Conservation (phyloP, 1,140 invertebrate species). For the Orius insidiosus region DNA sequence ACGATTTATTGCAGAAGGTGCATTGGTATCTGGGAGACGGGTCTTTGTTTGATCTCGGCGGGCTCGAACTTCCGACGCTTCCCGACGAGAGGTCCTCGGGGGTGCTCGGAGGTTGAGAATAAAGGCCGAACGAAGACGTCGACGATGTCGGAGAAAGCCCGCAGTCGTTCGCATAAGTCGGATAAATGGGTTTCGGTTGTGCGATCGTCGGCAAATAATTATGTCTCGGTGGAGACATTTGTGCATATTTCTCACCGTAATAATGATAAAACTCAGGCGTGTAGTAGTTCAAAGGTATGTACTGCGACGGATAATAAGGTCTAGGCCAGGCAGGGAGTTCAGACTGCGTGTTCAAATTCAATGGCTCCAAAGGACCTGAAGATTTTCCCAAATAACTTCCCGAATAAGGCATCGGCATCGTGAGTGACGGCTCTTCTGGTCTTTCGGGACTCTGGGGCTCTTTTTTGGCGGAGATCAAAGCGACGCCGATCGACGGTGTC, state of each 20-base stretch:
- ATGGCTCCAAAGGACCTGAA: conserved; percentile 30
- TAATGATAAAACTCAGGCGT: conserved; percentile 19
- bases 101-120: conserved; percentile 27
- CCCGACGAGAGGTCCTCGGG: conserved; percentile 31
- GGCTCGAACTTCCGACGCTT: conserved; percentile 25
- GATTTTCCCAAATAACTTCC: conserved; percentile 25
- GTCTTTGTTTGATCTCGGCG: conserved; percentile 19
- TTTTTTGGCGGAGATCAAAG: conserved; percentile 16
- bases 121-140: conserved; percentile 24
- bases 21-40: conserved; percentile 65
- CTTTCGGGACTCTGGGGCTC: background rate
- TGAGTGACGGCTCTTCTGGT: background rate
- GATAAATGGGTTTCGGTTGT: conserved; percentile 28
- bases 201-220: conserved; percentile 19
- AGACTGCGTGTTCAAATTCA: conserved; percentile 33
- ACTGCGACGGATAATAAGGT: conserved; percentile 27
- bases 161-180: conserved; percentile 25
- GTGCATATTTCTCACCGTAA: conserved; percentile 17
- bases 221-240: conserved; percentile 20
- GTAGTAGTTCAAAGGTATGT: conserved; percentile 24
- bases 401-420: too few relatives aligned
- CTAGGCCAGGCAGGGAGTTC: conserved; percentile 24
- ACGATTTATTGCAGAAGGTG: conserved; percentile 82
- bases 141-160: conserved; percentile 37
- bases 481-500: conserved; percentile 28